Percentiles rank a stretch among this genome's conserved stretches.
Conservation (phyloP, 1,140 invertebrate genomes). For the Amphibalanus amphitrite region DNA sequence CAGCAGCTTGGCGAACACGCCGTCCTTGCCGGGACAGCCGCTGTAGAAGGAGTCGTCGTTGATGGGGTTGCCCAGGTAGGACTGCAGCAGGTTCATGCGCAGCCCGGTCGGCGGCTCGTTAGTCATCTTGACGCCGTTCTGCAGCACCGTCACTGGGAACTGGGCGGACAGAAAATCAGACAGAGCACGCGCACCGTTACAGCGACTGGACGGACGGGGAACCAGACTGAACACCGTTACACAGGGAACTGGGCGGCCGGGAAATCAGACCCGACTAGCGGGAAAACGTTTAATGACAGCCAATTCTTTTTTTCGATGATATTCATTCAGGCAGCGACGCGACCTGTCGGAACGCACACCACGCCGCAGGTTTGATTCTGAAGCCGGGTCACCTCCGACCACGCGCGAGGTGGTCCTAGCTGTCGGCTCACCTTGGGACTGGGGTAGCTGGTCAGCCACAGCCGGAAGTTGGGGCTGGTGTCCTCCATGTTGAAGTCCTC, state of each 20-base stretch:
- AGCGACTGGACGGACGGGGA: no score
- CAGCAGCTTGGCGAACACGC: slow-evolving; percentile 63
- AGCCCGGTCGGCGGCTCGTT: slow-evolving; percentile 35
- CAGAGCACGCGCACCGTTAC: no score
- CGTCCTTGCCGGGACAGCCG: slow-evolving; percentile 11
- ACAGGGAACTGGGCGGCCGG: slow-evolving; percentile 33
- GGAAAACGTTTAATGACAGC: no score
- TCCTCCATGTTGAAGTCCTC: slow-evolving; percentile 29
- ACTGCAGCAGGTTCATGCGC: slow-evolving; percentile 45
- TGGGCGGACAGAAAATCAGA: slow-evolving; percentile 21
- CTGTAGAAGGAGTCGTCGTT: slow-evolving; percentile 24
- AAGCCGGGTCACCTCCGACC: no score
- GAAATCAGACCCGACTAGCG: no score
- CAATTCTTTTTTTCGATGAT: no score
- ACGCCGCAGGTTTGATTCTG: no score
- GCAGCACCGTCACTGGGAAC: slow-evolving; percentile 36
- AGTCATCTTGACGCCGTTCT: no score
- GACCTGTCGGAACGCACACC: no score
- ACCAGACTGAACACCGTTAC: no score
- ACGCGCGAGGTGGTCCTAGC: neutral
- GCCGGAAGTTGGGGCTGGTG: slow-evolving; percentile 31
- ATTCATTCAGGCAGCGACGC: no score
- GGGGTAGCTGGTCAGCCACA: slow-evolving; percentile 38
- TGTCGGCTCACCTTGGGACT: slow-evolving; percentile 34
- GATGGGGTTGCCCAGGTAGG: slow-evolving; percentile 56